Evolutionary conservation across 2,113 vertebrate genomes (phyloP), one percentile per base, ranked within the genome.

Genomic region (Tenebrosternarchus preto): DNA sequence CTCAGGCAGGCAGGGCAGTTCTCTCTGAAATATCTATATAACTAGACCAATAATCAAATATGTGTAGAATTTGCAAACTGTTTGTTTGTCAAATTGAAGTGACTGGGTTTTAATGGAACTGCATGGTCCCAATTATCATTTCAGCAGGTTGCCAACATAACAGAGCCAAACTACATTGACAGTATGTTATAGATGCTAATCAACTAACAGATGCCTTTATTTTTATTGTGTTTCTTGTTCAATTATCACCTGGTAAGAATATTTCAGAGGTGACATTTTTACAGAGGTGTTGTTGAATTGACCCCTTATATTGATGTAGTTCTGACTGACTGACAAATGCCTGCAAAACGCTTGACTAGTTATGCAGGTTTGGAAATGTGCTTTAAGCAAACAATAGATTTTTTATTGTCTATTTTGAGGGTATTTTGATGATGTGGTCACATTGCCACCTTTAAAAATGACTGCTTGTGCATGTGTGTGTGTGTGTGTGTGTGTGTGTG

Each of bases 341-440:
- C 70, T 74, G 29, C 78, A 74, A 78, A 73, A 73, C 36, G 17
- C 24, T n/a, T 57, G 24, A 57, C 67, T 73, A 68, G 25, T 22
- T 77, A 73, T 77, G 63, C 36, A 59, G 20, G 17, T 4, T 36
- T 57, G 36, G 50, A 79, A 80, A 75, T 68, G 22, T 53, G 43
- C 46, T 78, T 19, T 33, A 1, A 60, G n/a, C 22, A 50, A 24
- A 76, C 36, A 77, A 69, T 50, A 22, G 25, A 70, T 61, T 22
- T 46, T 76, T 43, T 60, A 53, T 27, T 82, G 50, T 71, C 79
- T 60, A 72, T 72, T 71, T 8, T 11, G 17, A 61, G 50, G 27
- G 50, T 82, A 74, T 63, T 67, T 85, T 81, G 50, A 77, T 84
- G 85, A 78, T 78, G 70, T 84, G 64, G 24, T 61, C 55, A 25